These are phyloP conservation scores for Parelbella ahira DNA, from an alignment of 2,888 invertebrate genomes.

Conservation along the genomic window DNA sequence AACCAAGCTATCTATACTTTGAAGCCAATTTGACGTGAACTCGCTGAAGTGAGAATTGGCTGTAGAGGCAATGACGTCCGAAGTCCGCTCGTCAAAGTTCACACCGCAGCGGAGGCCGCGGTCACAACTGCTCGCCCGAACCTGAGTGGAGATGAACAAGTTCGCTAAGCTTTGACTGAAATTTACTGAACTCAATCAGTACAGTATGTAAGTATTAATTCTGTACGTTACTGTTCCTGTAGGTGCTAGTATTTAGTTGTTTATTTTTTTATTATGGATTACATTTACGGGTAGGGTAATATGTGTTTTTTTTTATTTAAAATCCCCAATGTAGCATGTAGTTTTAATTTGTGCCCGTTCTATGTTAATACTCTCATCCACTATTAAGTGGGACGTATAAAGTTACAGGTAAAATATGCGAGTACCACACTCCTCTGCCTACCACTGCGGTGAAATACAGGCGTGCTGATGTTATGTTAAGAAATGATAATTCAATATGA, in stretches of 20 bases:
- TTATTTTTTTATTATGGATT: background rate
- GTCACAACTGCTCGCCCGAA: constrained; percentile 10
- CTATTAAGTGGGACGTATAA: too few relatives aligned
- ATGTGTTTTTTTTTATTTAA: too few relatives aligned
- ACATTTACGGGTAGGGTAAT: too few relatives aligned
- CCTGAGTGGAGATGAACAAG: constrained; percentile 1
- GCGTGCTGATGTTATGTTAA: too few relatives aligned
- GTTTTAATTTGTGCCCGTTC: too few relatives aligned
- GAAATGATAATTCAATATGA: too few relatives aligned
- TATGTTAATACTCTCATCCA: too few relatives aligned
- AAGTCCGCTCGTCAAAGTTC: constrained; percentile 13
- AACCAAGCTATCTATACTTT: background rate
- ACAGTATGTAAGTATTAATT: too few relatives aligned
- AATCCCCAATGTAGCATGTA: background rate
- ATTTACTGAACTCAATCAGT: background rate
- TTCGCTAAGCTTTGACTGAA: constrained; percentile 7
- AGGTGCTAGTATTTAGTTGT: background rate
- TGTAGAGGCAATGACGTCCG: constrained; percentile 9
- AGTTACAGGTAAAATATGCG: too few relatives aligned
- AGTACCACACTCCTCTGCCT: too few relatives aligned
- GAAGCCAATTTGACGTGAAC: constrained; percentile 14
- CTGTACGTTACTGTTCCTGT: too few relatives aligned
- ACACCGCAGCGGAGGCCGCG: constrained; percentile 6
- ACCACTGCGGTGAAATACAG: too few relatives aligned
- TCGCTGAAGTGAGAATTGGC: constrained; percentile 19